Percentiles rank a stretch among this genome's conserved stretches.
Conservation (phyloP, 1,140 invertebrate species). For the Mactra quadrangularis region DNA sequence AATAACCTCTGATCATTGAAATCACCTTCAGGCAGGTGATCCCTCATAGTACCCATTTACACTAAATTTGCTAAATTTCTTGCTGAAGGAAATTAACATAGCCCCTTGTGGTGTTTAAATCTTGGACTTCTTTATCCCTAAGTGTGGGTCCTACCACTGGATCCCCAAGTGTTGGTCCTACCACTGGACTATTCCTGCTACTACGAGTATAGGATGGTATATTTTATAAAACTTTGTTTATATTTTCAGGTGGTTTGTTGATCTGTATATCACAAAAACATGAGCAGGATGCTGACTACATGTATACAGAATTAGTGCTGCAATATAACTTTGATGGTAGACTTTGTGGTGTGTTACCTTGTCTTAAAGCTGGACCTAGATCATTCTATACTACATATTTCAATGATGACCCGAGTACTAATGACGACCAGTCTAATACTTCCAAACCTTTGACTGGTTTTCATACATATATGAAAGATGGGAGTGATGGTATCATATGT, state of each 20-base stretch:
- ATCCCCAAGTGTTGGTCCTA: too few relatives aligned
- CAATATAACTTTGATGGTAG: constrained; percentile 52
- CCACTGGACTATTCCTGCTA: too few relatives aligned
- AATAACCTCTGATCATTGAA: too few relatives aligned
- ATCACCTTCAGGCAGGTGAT: too few relatives aligned
- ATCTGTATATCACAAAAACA: constrained; percentile 48
- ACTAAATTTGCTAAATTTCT: too few relatives aligned
- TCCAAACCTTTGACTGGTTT: constrained; percentile 55
- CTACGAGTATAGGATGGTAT: too few relatives aligned
- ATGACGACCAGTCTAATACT: neutral
- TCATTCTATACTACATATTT: constrained; percentile 63
- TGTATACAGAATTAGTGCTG: constrained; percentile 64
- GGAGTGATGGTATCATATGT: constrained; percentile 67
- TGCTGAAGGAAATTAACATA: too few relatives aligned
- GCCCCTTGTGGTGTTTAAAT: too few relatives aligned
- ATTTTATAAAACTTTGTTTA: too few relatives aligned
- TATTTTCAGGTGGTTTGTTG: constrained; percentile 60
- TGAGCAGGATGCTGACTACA: constrained; percentile 21
- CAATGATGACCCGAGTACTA: neutral
- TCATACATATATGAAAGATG: constrained; percentile 69
- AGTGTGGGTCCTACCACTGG: too few relatives aligned
- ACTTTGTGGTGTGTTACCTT: constrained; percentile 59
- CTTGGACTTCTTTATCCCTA: too few relatives aligned
- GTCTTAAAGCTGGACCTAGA: constrained; percentile 63
- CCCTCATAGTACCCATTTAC: too few relatives aligned